Conservation (phyloP, 2,888 invertebrate species). For the Homarus gammarus region DNA sequence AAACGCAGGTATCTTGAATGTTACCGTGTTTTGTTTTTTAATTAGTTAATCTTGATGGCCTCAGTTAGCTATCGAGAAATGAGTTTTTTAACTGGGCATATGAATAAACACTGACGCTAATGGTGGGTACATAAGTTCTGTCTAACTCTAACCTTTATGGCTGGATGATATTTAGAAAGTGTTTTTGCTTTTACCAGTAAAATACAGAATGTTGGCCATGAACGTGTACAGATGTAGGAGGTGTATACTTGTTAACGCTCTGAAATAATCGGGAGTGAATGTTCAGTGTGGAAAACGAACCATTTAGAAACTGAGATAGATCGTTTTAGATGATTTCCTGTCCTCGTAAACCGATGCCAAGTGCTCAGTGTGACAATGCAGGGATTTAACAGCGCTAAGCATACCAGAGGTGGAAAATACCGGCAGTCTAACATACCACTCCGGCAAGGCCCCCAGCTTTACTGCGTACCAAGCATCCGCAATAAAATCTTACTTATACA, state of each 20-base stretch:
- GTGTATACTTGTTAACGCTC: neutral
- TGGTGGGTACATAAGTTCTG: neutral
- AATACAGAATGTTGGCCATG: neutral
- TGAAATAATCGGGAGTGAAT: too few species aligned
- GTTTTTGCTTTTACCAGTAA: neutral
- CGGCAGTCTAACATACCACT: neutral
- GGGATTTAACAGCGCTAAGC: neutral
- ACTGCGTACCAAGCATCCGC: neutral
- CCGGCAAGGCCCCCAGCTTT: neutral
- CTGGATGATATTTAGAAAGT: neutral
- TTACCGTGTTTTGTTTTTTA: neutral
- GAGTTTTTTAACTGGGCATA: neutral
- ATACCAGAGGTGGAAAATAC: neutral
- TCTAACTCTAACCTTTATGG: neutral
- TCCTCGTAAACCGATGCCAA: neutral
- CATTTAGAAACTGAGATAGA: neutral
- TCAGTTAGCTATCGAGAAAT: neutral
- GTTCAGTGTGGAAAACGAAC: neutral
- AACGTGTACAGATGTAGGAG: too few species aligned
- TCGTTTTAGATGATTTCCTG: neutral
- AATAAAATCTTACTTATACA: too few species aligned
- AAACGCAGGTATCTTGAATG: neutral
- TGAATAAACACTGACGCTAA: neutral
- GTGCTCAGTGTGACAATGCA: neutral
- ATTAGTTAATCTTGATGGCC: neutral